Base-by-base conservation (phyloP, 2,797 vertebrate genomes). In the Lagocephalus sceleratus region DNA sequence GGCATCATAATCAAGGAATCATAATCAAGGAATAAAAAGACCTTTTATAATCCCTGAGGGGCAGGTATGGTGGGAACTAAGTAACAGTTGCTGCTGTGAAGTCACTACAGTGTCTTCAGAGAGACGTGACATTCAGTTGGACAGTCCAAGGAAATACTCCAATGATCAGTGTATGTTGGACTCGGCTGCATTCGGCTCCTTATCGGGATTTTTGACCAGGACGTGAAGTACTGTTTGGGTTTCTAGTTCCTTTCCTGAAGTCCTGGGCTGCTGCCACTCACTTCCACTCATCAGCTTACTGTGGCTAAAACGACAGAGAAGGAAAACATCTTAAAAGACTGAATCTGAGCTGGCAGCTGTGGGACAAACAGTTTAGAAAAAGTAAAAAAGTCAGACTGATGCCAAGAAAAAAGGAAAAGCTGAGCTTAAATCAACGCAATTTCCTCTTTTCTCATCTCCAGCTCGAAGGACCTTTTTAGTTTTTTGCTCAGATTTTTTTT, bases 351-450 rank as follows among this genome's bases (percentile, higher is more conserved):
- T 40, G 73, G 75, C 60, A 25, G 54, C 65, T 60, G 62, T 58
- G 61, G 58, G 86, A 80, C 70, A 81, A 82, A 77, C 52, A 57
- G 45, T 55, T 53, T 77, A 73, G 52, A 67, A 66, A 82, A 69
- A 55, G 5, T 19, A 21, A 79, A 75, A 32, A 43, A 60, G 41
- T 67, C 47, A 43, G 55, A 81, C 54, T 62, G 49, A 80, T 78
- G 85, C 79, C 78, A 80, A 14, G 14, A 29, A 29, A 29, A 35
- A 35, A n/a, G 63, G 76, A 79, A 62, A 81, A 83, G 82, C 72
- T 78, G 48, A 67, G 60, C 52, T 78, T 87, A 81, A 88, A 89
- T 89, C 85, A 86, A 72, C 79, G 86, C 79, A 85, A 84, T 85
- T 87, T 88, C 83, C 82, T 82, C 51, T 67, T 70, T 63, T 77